Evolutionary conservation across 2,113 vertebrate genomes (phyloP).

Genomic region (Nothobranchius furzeri): DNA sequence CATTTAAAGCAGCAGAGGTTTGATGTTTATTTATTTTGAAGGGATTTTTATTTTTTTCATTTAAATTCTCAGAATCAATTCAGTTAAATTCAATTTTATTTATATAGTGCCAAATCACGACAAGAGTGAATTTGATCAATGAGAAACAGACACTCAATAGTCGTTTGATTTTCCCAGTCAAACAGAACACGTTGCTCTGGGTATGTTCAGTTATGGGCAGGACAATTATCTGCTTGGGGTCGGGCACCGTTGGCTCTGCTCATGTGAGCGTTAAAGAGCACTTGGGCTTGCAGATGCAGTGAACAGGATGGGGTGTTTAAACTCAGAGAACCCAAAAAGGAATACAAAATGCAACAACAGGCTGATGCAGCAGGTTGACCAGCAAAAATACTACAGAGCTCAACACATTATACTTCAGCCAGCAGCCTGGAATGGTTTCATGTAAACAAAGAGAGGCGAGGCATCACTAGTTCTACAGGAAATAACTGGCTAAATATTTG

Average conservation of each 20-base stretch:
- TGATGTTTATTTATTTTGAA: too few relatives aligned
- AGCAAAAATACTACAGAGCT: background rate
- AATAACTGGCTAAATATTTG: background rate
- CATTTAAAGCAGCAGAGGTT: too few relatives aligned
- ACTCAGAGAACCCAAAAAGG: background rate
- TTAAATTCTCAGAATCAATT: too few relatives aligned
- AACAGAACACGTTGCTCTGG: too few relatives aligned
- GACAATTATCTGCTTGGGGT: conserved; percentile 3
- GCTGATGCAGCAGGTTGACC: background rate
- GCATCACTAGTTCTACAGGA: background rate
- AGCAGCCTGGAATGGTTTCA: background rate
- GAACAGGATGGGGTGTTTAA: background rate
- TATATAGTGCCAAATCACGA: too few relatives aligned
- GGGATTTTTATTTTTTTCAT: too few relatives aligned
- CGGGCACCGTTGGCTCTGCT: too few relatives aligned
- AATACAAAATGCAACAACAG: background rate
- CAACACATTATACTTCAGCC: background rate
- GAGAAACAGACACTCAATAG: too few relatives aligned
- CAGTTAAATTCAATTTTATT: too few relatives aligned
- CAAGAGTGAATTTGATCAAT: too few relatives aligned
- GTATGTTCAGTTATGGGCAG: too few relatives aligned
- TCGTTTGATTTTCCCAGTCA: too few relatives aligned
- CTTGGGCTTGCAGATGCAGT: background rate
- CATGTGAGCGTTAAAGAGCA: background rate
- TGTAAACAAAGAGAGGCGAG: background rate